These are phyloP conservation scores for Oedothorax gibbosus DNA, from an alignment of 1,140 invertebrate species.

Conservation along the genomic window DNA sequence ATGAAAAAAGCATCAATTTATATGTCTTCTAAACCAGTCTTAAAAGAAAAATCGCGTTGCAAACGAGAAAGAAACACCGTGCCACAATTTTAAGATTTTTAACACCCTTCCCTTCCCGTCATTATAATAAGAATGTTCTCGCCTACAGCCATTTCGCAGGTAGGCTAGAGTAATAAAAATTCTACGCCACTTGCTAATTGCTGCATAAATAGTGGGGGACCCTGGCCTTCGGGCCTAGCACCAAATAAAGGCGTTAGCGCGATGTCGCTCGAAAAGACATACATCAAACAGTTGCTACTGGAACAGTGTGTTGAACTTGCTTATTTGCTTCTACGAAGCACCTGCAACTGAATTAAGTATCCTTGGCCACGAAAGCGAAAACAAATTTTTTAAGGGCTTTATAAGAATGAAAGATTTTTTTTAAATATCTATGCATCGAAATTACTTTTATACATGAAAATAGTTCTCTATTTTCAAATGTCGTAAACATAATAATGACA, in stretches of 20 bases:
- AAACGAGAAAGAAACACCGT: too few relatives aligned
- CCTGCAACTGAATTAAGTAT: background rate
- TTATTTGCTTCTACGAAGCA: constrained; percentile 24
- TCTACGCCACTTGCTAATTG: constrained; percentile 37
- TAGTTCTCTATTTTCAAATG: too few relatives aligned
- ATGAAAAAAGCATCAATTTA: too few relatives aligned
- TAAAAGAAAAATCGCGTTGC: too few relatives aligned
- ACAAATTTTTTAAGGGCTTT: too few relatives aligned
- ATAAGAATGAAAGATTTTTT: too few relatives aligned
- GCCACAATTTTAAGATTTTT: too few relatives aligned
- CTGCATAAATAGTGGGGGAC: constrained; percentile 41
- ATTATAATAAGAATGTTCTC: constrained; percentile 41
- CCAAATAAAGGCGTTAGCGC: constrained; percentile 42
- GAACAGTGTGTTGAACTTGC: constrained; percentile 39
- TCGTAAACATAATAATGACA: too few relatives aligned
- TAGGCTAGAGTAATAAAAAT: constrained; percentile 36
- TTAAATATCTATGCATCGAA: too few relatives aligned
- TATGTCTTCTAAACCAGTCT: too few relatives aligned
- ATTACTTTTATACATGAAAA: too few relatives aligned
- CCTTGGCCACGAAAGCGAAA: too few relatives aligned
- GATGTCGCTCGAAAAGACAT: background rate
- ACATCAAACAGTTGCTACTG: constrained; percentile 3
- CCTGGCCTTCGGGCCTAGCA: background rate
- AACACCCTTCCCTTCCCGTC: constrained; percentile 14
- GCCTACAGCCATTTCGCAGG: constrained; percentile 22